Evolutionary conservation across 2,888 invertebrate species (phyloP).

Genomic region (Lutraria lutraria): DNA sequence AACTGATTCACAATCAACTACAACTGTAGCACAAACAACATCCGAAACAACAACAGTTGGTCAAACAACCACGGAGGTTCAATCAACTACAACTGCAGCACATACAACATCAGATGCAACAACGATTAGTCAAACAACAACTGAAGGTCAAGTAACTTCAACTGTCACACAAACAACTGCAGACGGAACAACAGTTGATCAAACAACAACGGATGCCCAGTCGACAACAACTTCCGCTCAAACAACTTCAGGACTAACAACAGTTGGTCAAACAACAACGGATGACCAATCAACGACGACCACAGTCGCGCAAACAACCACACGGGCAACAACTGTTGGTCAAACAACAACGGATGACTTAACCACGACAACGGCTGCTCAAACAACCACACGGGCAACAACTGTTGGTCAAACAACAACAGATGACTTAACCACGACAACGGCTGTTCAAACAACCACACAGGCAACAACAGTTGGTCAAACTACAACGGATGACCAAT

Average conservation of each 20-base stretch:
- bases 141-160: background rate
- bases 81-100: background rate
- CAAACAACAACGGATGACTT: slow-evolving; percentile 11
- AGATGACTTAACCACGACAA: background rate
- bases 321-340: background rate
- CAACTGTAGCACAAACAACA: background rate
- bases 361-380: slow-evolving; percentile 2
- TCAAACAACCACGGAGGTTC: background rate
- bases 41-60: background rate
- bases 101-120: slow-evolving; percentile 5
- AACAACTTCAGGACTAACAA: background rate
- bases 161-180: slow-evolving; percentile 19
- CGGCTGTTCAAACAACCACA: background rate
- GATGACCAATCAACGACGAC: background rate
- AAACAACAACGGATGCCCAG: background rate
- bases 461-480: background rate
- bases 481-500: background rate
- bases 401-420: background rate
- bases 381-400: background rate
- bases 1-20: background rate
- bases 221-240: background rate
- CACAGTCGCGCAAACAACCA: slow-evolving; percentile 1
- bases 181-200: background rate
- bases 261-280: background rate
- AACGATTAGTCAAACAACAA: slow-evolving; percentile 15